These are phyloP conservation scores for Acleris holmiana DNA, from an alignment of 2,888 invertebrate species.

Conservation along the genomic window DNA sequence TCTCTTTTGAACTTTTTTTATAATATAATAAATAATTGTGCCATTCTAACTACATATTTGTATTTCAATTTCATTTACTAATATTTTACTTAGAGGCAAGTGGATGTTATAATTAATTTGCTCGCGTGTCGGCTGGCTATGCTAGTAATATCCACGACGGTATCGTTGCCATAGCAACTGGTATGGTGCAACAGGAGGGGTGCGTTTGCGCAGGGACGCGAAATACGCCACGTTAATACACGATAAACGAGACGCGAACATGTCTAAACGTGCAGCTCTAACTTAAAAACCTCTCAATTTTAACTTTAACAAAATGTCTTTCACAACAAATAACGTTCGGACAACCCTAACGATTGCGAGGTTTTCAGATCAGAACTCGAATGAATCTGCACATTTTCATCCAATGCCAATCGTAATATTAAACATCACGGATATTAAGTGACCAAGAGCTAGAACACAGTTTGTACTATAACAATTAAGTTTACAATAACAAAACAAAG, in stretches of 20 bases:
- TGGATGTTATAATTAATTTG: not conserved
- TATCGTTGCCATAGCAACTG: not conserved
- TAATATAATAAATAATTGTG: slow-evolving; percentile 21
- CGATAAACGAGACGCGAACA: no score
- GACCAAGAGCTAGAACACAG: no score
- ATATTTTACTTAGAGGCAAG: slow-evolving; percentile 4
- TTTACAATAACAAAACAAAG: no score
- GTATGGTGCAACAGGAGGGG: no score
- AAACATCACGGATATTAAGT: no score
- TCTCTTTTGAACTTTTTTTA: not conserved
- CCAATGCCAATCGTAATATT: not conserved
- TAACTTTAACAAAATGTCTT: not conserved
- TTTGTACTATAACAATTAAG: no score
- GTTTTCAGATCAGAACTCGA: not conserved
- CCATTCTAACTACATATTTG: slow-evolving; percentile 28
- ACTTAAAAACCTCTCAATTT: not conserved
- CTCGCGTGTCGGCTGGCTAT: slow-evolving; percentile 5
- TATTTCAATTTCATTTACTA: slow-evolving; percentile 8
- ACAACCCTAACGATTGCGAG: not conserved
- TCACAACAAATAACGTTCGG: not conserved
- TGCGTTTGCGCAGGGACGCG: no score
- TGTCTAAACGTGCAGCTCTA: no score
- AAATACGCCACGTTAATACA: no score
- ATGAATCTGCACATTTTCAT: not conserved
- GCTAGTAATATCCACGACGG: slow-evolving; percentile 20